A percentile compares a stretch with the other conserved stretches of the same genome.
These are phyloP conservation scores for Tarsius wallacei DNA, from an alignment of 2,797 vertebrate species.

Conservation along the genomic window DNA sequence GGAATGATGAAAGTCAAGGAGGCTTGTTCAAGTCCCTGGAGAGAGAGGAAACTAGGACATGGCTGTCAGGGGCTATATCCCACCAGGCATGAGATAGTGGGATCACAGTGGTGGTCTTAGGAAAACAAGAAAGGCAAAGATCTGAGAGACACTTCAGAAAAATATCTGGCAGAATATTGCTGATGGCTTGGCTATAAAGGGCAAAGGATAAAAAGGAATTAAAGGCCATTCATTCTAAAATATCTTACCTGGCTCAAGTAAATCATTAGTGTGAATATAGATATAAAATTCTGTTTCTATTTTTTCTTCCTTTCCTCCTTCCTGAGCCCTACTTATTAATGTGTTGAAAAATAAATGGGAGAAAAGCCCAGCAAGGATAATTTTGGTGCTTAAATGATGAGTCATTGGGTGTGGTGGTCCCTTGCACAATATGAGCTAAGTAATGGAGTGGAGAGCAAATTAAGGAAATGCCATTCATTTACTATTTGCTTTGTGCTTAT, in stretches of 20 bases:
- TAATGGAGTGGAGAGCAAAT: background rate
- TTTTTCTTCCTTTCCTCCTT: background rate
- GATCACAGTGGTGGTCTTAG: background rate
- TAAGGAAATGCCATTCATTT: background rate
- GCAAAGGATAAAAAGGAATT: background rate
- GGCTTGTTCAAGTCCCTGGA: background rate
- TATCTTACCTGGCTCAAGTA: background rate
- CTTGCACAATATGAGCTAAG: background rate
- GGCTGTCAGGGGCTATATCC: accelerated
- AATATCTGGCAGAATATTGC: background rate
- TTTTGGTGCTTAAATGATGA: slow-evolving; percentile 48
- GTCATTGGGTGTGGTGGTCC: slow-evolving; percentile 29
- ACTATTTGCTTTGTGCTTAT: background rate
- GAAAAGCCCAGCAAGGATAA: background rate
- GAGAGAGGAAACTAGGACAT: background rate
- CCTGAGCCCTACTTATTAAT: background rate
- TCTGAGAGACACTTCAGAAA: background rate
- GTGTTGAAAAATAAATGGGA: background rate
- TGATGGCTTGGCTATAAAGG: background rate
- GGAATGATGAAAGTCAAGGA: background rate
- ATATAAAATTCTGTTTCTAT: background rate
- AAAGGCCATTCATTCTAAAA: background rate
- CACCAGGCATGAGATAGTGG: background rate
- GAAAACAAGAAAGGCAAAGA: background rate
- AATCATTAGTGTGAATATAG: background rate